Evolutionary conservation across 2,113 vertebrate species (phyloP).

Genomic region (Forbesichthys papilliferus): DNA sequence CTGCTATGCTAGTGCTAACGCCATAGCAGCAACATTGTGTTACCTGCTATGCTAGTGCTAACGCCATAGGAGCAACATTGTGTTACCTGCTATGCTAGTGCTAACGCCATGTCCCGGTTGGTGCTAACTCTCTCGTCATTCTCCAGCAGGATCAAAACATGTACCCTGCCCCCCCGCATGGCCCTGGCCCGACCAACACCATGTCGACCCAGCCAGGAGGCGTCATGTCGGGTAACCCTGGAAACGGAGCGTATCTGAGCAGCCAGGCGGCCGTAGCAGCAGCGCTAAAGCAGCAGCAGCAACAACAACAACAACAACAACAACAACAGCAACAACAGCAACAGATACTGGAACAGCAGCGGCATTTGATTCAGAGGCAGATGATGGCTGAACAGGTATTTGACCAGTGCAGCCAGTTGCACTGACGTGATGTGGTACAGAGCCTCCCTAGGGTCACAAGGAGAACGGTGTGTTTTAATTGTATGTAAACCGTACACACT

Average conservation of each 20-base stretch:
- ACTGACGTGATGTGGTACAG: background rate
- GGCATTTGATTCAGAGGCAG: constrained; percentile 74
- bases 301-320: constrained; percentile 51
- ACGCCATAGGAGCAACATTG: no score
- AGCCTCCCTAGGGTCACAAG: no score
- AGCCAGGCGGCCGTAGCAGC: constrained; percentile 84
- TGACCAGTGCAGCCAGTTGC: background rate
- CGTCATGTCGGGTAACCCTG: constrained; percentile 80
- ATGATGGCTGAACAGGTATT: constrained; percentile 91
- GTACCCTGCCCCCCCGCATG: constrained; percentile 72
- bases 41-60: no score
- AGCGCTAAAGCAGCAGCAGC: constrained; percentile 84
- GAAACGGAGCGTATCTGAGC: constrained; percentile 80
- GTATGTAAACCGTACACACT: no score
- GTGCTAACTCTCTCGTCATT: background rate
- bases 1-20: no score
- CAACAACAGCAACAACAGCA: constrained; percentile 76
- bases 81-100: no score
- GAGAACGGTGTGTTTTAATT: no score
- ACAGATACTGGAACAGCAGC: constrained; percentile 51
- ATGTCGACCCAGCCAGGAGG: constrained; percentile 77
- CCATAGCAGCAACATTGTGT: no score
- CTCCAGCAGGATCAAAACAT: constrained; percentile 84
- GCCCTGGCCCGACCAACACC: constrained; percentile 73
- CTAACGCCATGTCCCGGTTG: background rate